phyloP scores from a whole-genome alignment of 2,797 vertebrate genomes.

The Paguma larvata region DNA sequence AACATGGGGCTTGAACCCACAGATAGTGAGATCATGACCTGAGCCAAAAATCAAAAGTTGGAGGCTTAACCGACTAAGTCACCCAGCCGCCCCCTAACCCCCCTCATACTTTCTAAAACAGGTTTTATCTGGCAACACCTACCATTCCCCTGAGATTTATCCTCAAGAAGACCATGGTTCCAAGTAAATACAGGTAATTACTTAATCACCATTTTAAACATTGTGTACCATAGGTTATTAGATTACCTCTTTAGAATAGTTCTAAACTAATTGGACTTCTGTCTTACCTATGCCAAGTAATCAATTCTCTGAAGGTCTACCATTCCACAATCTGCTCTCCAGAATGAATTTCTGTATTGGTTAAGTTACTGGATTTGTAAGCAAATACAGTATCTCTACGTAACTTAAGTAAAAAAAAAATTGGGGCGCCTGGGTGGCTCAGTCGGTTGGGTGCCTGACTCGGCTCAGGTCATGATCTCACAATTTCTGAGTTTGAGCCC shows the following conservation, averaged over 20 bases:
- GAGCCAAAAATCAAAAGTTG: too few species aligned
- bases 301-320: neutral
- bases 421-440: too few species aligned
- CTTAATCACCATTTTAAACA: conserved; percentile 39
- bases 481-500: too few species aligned
- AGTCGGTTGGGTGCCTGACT: too few species aligned
- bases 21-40: too few species aligned
- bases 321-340: neutral
- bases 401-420: neutral
- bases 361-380: neutral
- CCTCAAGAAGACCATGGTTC: neutral
- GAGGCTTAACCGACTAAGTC: too few species aligned
- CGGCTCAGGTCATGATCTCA: too few species aligned
- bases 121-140: neutral
- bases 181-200: neutral
- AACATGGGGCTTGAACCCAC: too few species aligned
- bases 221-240: neutral
- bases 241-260: neutral
- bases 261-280: conserved; percentile 17
- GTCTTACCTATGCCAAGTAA: neutral
- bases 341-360: neutral
- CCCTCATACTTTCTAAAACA: neutral
- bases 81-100: too few species aligned
- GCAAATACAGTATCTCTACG: neutral
- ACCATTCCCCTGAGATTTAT: neutral